These are phyloP conservation scores for Cephus sareptanus DNA, from an alignment of 2,888 invertebrate genomes.

Conservation along the genomic window DNA sequence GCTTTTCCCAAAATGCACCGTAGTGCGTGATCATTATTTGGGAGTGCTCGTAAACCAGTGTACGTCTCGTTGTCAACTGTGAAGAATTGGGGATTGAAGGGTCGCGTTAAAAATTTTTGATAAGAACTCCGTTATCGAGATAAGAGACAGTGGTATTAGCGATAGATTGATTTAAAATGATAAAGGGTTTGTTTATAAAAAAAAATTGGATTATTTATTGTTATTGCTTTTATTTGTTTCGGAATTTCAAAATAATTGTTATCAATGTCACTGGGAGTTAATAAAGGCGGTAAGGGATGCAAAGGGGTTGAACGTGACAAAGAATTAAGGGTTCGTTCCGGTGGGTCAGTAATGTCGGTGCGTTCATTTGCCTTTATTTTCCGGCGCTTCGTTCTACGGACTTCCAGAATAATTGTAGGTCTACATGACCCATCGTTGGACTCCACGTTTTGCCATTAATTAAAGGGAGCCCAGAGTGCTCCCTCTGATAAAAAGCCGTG, in stretches of 20 bases:
- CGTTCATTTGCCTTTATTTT: conserved; percentile 26
- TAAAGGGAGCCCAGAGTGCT: conserved; percentile 39
- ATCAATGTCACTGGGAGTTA: background rate
- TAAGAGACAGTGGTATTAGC: background rate
- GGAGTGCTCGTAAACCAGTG: background rate
- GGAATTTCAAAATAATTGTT: background rate
- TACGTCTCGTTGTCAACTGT: background rate
- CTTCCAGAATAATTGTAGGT: conserved; percentile 13
- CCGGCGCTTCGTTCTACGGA: conserved; percentile 4
- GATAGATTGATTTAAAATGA: background rate
- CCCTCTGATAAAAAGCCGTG: conserved; percentile 43
- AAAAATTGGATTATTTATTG: background rate
- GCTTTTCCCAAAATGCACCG: background rate
- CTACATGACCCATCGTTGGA: background rate
- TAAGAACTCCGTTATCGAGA: background rate
- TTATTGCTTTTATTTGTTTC: background rate
- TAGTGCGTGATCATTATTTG: background rate
- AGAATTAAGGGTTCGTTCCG: conserved; percentile 30
- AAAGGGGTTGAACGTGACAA: background rate
- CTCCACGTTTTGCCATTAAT: conserved; percentile 42
- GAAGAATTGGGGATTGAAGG: background rate
- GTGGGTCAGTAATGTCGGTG: conserved; percentile 37
- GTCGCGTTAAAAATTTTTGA: background rate
- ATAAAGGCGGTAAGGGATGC: background rate
- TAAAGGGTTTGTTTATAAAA: background rate